phyloP scores from a whole-genome alignment of 1,140 invertebrate genomes.

The Lordiphosa stackelbergi region DNA sequence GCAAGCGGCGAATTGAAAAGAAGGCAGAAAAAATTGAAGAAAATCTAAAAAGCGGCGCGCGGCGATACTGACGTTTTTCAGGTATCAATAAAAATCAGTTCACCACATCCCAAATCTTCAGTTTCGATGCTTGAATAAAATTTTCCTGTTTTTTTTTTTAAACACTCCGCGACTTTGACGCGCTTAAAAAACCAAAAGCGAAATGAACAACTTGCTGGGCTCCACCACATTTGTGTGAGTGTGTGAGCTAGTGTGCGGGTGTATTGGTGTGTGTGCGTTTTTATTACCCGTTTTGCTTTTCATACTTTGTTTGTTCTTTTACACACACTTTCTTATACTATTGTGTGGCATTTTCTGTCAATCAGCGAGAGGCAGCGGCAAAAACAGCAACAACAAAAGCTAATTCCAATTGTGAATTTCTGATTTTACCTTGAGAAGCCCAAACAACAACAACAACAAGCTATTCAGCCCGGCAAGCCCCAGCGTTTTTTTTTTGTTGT shows the following conservation, averaged over 20 bases:
- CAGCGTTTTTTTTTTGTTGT: conserved; percentile 5
- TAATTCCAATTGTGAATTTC: conserved; percentile 7
- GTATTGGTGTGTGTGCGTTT: conserved; percentile 39
- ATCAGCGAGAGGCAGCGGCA: conserved; percentile 26
- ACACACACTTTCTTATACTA: conserved; percentile 63
- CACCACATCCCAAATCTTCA: not conserved
- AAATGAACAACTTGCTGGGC: conserved; percentile 41
- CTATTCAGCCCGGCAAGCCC: conserved; percentile 2
- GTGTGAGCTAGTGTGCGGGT: conserved; percentile 8
- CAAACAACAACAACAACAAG: conserved; percentile 10
- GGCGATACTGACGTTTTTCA: conserved; percentile 52
- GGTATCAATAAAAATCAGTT: not conserved
- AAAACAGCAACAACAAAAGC: not conserved
- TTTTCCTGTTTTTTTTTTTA: conserved; percentile 9
- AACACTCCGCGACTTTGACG: conserved; percentile 19
- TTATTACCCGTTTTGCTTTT: conserved; percentile 59
- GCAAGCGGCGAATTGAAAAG: conserved; percentile 46
- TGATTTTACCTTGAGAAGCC: conserved; percentile 23
- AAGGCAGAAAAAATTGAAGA: conserved; percentile 38
- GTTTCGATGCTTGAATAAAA: not conserved
- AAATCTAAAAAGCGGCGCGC: conserved; percentile 49
- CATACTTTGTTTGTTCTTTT: conserved; percentile 70
- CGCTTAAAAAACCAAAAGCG: conserved; percentile 24
- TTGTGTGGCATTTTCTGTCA: conserved; percentile 56
- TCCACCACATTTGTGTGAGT: conserved; percentile 19